A percentile compares a stretch with the other conserved stretches of the same genome.
Evolutionary conservation across 2,113 vertebrate species (phyloP).

Genomic region (Sclerurus mexicanus): DNA sequence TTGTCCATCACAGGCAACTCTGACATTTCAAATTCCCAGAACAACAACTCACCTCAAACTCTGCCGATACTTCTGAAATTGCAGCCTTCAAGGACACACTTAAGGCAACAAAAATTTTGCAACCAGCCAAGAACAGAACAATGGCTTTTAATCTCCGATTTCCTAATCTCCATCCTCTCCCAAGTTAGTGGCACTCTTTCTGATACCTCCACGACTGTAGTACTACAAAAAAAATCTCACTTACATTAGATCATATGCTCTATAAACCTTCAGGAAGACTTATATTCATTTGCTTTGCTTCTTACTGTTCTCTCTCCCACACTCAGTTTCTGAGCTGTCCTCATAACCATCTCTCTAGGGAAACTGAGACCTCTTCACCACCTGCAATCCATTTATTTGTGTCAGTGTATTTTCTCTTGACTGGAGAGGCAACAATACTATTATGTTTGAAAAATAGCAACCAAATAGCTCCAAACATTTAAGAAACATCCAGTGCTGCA

Average conservation of each 20-base stretch:
- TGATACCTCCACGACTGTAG: accelerated
- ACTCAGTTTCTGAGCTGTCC: neutral
- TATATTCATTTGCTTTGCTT: accelerated
- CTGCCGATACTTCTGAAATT: neutral
- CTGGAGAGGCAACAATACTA: neutral
- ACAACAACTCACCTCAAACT: neutral
- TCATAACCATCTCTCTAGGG: neutral
- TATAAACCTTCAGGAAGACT: neutral
- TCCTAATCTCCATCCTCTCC: neutral
- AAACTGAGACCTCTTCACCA: neutral
- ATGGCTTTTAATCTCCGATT: neutral
- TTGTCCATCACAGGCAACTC: neutral
- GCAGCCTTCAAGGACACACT: neutral
- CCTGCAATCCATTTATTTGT: neutral
- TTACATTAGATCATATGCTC: neutral
- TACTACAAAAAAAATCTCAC: neutral
- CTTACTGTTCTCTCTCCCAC: neutral
- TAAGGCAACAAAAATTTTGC: neutral
- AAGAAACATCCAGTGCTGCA: neutral
- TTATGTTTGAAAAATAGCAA: neutral
- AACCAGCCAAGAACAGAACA: neutral
- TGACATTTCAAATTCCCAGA: neutral
- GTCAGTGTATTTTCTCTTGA: neutral
- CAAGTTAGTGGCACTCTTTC: neutral
- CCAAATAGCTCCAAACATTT: neutral